Evolutionary conservation across 2,797 vertebrate species (phyloP), one percentile per base, ranked within the genome.

Genomic region (Spea hammondii): DNA sequence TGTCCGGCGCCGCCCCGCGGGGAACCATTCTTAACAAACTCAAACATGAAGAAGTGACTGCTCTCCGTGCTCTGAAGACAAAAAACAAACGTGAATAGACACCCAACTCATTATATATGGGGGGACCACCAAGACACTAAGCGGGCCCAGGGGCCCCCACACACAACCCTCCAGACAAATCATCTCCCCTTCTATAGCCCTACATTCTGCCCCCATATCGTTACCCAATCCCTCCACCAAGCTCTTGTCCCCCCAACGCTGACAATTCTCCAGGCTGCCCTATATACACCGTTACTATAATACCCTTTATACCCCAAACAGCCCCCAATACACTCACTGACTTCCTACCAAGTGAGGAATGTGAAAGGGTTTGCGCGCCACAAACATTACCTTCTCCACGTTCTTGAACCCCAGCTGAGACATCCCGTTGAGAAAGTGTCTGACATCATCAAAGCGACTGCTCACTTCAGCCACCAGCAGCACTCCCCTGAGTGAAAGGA

Each of bases 401-500:
- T 91, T 73, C 84, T 90, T 95, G 90, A 99, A 99, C 76, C 97
- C 97, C 71, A 98, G 88, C 69, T 80, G 88, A 6, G 87, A 80
- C 86, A 99, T 84, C 0, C 91, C 90, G 0, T 82, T 86, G 64
- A 90, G 0, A 77, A 99, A 99, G 79, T 65, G 85, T 1, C 86
- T 87, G 53, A 89, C 83, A 65, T 96, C 92, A 50, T 93, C 92
- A 14, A 99, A 99, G 72, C 97, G 92, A 72, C 97, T 99, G 47
- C 95, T 93, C 71, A 99, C 96, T 83, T 99, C 96, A 0, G 96
- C 96, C 70, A 99, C 91, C 91, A 96, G 92, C 69, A 99, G 90
- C 11, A 94, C 84, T 10, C 96, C 97, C 79, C 97, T 99, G 57
- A 0, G 84, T 46, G 14, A 48, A 0, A 57, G 79, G 12, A 46